Base-by-base conservation (phyloP, 2,797 vertebrate species). In the Pagetopsis macropterus region DNA sequence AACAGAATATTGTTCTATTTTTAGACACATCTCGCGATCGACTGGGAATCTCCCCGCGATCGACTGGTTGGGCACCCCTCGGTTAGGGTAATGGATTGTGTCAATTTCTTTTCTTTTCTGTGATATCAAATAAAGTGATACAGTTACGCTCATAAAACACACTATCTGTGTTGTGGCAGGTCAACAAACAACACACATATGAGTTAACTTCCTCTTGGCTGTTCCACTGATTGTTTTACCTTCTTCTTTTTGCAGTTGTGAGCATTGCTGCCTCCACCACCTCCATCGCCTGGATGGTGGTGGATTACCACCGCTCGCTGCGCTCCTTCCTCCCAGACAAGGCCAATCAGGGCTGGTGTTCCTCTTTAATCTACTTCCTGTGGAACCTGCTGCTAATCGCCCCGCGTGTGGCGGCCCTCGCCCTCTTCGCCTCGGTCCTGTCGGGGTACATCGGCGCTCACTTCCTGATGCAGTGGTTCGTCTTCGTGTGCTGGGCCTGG, bases 271-370 rank as follows among this genome's bases (percentile, higher is more conserved):
- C 94, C 0, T 96, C 97, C 0, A 95, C 95, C 64, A 84, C 96
- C 0, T 96, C 96, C n/a, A 95, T 98, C 44, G 94, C 95, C 1
- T 99, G 98, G 98, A 95, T 97, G 33, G 93, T 99, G 55, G 92
- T 99, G 67, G 97, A 98, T 60, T 99, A 98, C 79, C 98, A 99
- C 84, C 96, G 95, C 82, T 95, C 96, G 5, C 91, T 99, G 85
- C 96, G 98, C 5, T 89, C 94, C 84, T 99, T 97, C 93, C 91
- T 99, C 9, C 92, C 91, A 0, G 93, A 96, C 64, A 98, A 97
- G 75, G 84, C 91, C 1, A 87, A 91, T 77, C 95, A 98, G 85
- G 90, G 87, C 70, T 84, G 76, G 87, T n/a, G 82, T 4, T 96
- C 97, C 0, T 93, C 95, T 0, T 0, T 93, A 4, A 0, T 96